Evolutionary conservation across 2,113 vertebrate species (phyloP), one percentile per base, ranked within the genome.

Genomic region (Oostethus manadensis): DNA sequence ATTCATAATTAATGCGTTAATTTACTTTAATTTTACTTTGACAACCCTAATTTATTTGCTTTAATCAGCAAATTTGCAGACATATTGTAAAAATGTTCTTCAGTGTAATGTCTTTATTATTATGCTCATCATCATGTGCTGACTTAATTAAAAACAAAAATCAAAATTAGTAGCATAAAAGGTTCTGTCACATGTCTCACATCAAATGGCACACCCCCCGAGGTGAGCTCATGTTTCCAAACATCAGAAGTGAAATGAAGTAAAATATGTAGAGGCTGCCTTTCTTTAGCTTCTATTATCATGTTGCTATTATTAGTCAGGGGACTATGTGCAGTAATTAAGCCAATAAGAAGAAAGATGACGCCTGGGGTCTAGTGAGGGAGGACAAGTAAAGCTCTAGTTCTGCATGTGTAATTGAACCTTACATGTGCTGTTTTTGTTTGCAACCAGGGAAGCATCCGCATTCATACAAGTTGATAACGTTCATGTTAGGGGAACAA

Each of bases 231-330:
- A 56, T 60, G 57, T 67, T 72, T 82, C 62, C 53, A 68, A 70
- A 64, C 57, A 74, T 33, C 60, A 68, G 33, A 58, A 58, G 51
- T 69, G 48, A 61, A 26, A 66, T 70, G 64, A 69, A 33, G 18
- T 29, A 17, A 55, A 71, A 70, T 40, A 1, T 66, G 58, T 17
- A 35, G 44, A 11, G 9, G 51, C 49, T 55, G 38, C 38, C 38
- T 77, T 66, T 50, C 20, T 64, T 43, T 33, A 56, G 21, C 58
- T 57, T 57, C 40, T 35, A 18, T 47, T 70, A 26, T 64, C 60
- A 70, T 49, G 53, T 58, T 23, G 10, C 67, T 73, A 73, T 69
- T 66, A 69, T 62, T 33, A 56, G 26, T 42, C 42, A 35, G 64
- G 38, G 38, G 38, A 42, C 59, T 74, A 11, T 68, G 66, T 70